Evolutionary conservation across 1,140 invertebrate species (phyloP).

Genomic region (Nasonia giraulti): DNA sequence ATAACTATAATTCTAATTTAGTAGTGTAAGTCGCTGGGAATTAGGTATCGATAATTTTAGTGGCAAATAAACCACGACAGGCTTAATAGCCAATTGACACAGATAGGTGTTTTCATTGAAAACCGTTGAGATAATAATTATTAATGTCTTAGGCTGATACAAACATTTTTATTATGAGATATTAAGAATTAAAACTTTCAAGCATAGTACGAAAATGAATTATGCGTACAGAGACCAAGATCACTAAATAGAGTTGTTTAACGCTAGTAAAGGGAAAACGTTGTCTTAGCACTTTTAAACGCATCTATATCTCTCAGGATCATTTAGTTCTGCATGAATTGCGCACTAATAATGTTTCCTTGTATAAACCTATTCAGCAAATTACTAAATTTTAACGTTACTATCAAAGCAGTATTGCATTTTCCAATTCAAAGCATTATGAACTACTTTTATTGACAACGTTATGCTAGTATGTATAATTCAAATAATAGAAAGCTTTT

Average conservation of each 20-base stretch:
- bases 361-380: background rate
- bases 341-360: background rate
- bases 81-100: background rate
- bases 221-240: constrained; percentile 14
- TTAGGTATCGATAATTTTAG: constrained; percentile 10
- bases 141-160: too few relatives aligned
- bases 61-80: background rate
- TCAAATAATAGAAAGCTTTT: too few relatives aligned
- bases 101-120: background rate
- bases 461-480: too few relatives aligned
- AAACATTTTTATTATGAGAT: too few relatives aligned
- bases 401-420: too few relatives aligned
- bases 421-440: too few relatives aligned
- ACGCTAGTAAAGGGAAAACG: background rate
- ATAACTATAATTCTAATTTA: constrained; percentile 25
- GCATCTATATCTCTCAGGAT: background rate
- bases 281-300: background rate
- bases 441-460: too few relatives aligned
- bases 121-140: too few relatives aligned
- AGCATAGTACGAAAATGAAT: constrained; percentile 8
- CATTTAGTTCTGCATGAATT: background rate
- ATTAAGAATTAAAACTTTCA: too few relatives aligned
- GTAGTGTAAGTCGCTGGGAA: background rate
- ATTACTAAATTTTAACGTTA: background rate
- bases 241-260: background rate